phyloP scores from a whole-genome alignment of 1,140 invertebrate species.

The Cyclina sinensis region DNA sequence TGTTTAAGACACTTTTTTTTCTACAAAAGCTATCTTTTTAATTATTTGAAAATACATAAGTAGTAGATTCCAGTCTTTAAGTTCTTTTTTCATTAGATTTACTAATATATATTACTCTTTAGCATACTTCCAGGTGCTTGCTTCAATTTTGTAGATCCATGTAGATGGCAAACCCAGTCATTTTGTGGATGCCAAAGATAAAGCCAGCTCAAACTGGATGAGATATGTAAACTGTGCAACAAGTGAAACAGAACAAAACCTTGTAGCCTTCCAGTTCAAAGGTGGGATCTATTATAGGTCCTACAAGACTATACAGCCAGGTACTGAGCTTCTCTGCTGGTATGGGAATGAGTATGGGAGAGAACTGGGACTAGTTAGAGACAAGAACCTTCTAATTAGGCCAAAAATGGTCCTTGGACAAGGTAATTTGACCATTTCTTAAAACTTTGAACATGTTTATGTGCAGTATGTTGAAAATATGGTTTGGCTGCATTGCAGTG shows the following conservation, averaged over 20 bases:
- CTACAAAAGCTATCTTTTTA: no score
- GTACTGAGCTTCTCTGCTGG: conserved; percentile 88
- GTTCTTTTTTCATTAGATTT: no score
- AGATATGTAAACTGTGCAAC: conserved; percentile 89
- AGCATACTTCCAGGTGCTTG: no score
- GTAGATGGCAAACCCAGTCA: conserved; percentile 76
- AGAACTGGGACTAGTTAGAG: conserved; percentile 61
- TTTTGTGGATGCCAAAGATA: conserved; percentile 87
- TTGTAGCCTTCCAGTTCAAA: conserved; percentile 88
- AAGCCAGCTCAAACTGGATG: conserved; percentile 88
- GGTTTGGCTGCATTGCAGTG: no score
- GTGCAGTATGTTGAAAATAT: no score
- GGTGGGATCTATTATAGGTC: conserved; percentile 88
- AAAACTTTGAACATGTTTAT: no score
- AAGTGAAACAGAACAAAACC: conserved; percentile 88
- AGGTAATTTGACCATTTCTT: no score
- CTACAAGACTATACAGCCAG: conserved; percentile 74
- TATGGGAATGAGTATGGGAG: conserved; percentile 78
- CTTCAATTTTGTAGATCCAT: conserved; percentile 75
- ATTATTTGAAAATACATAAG: no score
- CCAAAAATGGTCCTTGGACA: conserved; percentile 65
- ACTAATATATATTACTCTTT: no score
- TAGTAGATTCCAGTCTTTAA: no score
- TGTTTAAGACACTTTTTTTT: no score
- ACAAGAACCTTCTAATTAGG: conserved; percentile 24